Evolutionary conservation across 2,797 vertebrate species (phyloP), one percentile per base, ranked within the genome.

Genomic region (Epinephelus awoara): DNA sequence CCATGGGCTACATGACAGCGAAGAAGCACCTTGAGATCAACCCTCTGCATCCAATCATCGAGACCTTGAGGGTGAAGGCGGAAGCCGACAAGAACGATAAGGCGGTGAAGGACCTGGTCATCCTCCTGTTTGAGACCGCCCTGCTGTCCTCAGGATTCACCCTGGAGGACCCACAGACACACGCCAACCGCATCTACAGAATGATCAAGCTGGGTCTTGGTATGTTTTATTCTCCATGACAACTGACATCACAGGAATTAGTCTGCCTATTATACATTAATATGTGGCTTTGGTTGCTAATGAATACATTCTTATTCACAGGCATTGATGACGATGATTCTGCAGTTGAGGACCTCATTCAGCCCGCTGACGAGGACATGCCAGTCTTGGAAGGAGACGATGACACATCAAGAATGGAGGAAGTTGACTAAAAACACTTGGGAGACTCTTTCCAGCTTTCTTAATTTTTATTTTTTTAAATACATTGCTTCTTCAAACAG

Each of bases 1-100:
- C 98, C 0, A 97, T 99, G 98, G 98, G 97, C 6, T 99, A 99
- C 92, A 99, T 99, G 98, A 97, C 98, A 3, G 98, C 98, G 1
- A 99, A 99, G 93, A 99, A 99, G 38, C 98, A 99, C 46, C 93
- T 99, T 49, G 98, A 99, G 91, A 96, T 99, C 0, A 99, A 99
- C 74, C 97, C 98, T 0, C 88, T 96, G 67, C 98, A 99, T 84
- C 97, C 97, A 12, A 98, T 99, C 25, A 79, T 99, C 0, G 97
- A 99, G 91, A 98, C 98, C 13, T 85, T 99, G 78, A 95, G 98
- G 83, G 95, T 95, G 79, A 99, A 99, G 85, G 98, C 98, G 0
- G 98, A 99, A 87, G 96, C 96, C 0, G 98, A 99, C 90, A 99
- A 99, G 93, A 99, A 99, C 2, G 98, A 99, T 84, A 99, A 99